Evolutionary conservation across 2,113 vertebrate genomes (phyloP), one percentile per base, ranked within the genome.

Genomic region (Datnioides undecimradiatus): DNA sequence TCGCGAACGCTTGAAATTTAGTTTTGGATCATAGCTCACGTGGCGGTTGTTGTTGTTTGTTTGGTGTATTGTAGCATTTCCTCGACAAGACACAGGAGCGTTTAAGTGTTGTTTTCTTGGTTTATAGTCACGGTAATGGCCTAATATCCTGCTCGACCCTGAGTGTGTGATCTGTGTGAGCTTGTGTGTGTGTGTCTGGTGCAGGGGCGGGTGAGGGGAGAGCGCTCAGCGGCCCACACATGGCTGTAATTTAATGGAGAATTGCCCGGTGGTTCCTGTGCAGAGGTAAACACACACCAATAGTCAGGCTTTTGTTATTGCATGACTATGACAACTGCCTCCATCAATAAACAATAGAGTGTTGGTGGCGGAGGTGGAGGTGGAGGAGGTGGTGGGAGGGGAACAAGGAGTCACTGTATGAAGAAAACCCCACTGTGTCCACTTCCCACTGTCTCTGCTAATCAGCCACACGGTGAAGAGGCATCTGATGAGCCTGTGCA

Each of bases 261-360:
- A 95, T 93, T 94, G 93, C 92, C 88, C 91, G 88, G 90, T 87
- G 88, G 94, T 93, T 95, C 92, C 93, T 94, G 94, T 86, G 84
- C 91, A 90, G 94, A 92, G 92, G 93, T 93, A 95, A 95, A 94
- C 93, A 95, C 93, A 95, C 85, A 84, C 72, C 91, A 93, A 95
- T 94, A 94, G 93, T 86, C 82, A 75, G 88, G 91, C 92, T 91
- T 90, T 93, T 94, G 92, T 92, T 92, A 76, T 78, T 90, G 88
- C 94, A 89, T 19, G 91, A 94, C 95, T 95, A 95, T 95, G 96
- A 93, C 94, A 96, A 96, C 94, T 90, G 91, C 93, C 91, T 86
- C 86, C 80, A 78, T 92, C 85, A 93, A 80, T 67, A 87, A 94
- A 93, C 91, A 86, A 94, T 78, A 55, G 94, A 87, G 92, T 84